Conservation (phyloP, 92 coral and sea anemone species). For the Phenganax subtilis region DNA sequence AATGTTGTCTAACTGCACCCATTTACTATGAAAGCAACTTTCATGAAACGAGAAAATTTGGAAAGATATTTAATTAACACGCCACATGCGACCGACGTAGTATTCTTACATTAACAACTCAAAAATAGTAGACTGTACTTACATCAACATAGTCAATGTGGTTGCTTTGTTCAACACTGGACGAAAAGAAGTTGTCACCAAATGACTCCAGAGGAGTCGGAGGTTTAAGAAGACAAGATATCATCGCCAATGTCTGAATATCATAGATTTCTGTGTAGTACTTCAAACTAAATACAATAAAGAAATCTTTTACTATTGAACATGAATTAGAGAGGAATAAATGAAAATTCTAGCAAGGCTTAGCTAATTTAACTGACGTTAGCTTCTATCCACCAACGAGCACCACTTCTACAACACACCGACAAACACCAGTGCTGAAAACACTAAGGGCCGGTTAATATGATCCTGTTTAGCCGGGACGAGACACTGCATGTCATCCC, state of each 20-base stretch:
- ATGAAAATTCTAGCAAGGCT: neutral
- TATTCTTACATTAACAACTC: neutral
- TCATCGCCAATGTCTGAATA: conserved; percentile 85
- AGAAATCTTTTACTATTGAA: neutral
- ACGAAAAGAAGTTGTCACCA: neutral
- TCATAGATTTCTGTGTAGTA: conserved; percentile 78
- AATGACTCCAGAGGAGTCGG: conserved; percentile 77
- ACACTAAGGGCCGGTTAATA: too few species aligned
- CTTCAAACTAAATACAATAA: conserved; percentile 54
- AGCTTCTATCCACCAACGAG: neutral
- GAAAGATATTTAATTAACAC: too few species aligned
- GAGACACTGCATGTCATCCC: too few species aligned
- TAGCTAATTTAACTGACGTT: neutral
- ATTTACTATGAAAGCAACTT: too few species aligned
- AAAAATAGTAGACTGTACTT: neutral
- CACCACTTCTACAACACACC: neutral
- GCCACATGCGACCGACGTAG: too few species aligned
- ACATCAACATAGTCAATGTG: conserved; percentile 17
- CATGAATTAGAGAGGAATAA: too few species aligned
- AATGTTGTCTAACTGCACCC: too few species aligned
- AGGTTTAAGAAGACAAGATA: conserved; percentile 72
- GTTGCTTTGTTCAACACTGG: neutral
- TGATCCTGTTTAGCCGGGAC: too few species aligned
- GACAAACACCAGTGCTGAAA: neutral
- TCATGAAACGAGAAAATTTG: too few species aligned